Base-by-base conservation (phyloP, 2,888 invertebrate genomes). In the Euproctis similis region DNA sequence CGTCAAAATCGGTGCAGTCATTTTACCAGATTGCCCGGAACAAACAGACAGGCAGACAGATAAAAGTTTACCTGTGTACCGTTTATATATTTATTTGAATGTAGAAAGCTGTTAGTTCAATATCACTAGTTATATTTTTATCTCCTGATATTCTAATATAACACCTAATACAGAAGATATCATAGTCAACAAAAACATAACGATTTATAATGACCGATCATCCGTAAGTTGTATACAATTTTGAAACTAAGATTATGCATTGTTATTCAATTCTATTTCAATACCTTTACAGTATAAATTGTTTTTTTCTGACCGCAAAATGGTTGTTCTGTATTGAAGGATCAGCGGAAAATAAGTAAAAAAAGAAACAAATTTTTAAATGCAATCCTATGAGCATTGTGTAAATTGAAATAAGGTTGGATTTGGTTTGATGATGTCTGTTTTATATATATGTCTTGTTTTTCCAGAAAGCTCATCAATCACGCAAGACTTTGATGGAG, bases 401-500 rank as follows among this genome's bases (percentile, higher is more conserved):
- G 7, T 0, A 0, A 1, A 5, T 2, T 1, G 16, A 2, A 7
- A 26, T 51, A 65, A 45, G 28, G 39, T 32, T 26, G 16, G 32
- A 18, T 42, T 46, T 53, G 2, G 30, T 14, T 17, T 28, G 34
- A 3, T 7, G 5, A 17, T 31, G 13, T 29, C 27, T 26, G 9
- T 20, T 14, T 14, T 14, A 6, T 14, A 14, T 6, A 4, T 17
- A 24, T 28, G 47, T 53, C 58, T 69, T 60, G 68, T 71, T 68
- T 68, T 63, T 50, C 53, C 53, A 54, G 53, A 50, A 45, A 56
- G 37, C 59, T 66, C 74, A 77, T 77, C 77, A 74, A 76, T 77
- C 77, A 75, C 55, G 37, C 45, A 30, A 59, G 70, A 71, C 67
- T 59, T 67, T 75, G 75, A 76, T 69, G 74, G 69, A 71, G 67